Conservation (phyloP, 23 tunicate species). For the Styela clava region DNA sequence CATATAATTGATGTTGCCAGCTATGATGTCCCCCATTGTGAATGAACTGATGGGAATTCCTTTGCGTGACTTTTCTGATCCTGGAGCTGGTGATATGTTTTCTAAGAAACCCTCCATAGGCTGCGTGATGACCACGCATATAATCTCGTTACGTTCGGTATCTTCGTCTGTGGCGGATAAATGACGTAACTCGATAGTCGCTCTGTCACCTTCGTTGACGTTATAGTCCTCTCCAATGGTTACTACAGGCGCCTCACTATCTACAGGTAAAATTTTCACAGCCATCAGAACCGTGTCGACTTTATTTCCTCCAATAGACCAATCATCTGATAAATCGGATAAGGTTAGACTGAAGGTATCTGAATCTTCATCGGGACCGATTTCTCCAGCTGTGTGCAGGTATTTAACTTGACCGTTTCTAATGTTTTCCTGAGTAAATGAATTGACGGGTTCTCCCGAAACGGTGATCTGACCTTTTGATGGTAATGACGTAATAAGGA, state of each 20-base stretch:
- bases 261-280: conserved; percentile 76
- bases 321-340: conserved; percentile 83
- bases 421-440: conserved; percentile 74
- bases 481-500: conserved; percentile 51
- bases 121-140: conserved; percentile 86
- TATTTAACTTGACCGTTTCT: conserved; percentile 61
- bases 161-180: conserved; percentile 78
- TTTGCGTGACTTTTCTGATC: conserved; percentile 86
- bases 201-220: conserved; percentile 80
- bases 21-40: conserved; percentile 72
- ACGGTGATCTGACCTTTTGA: conserved; percentile 60
- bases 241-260: conserved; percentile 88
- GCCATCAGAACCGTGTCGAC: conserved; percentile 61
- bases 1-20: conserved; percentile 81
- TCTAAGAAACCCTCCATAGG: conserved; percentile 92
- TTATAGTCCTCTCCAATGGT: conserved; percentile 44
- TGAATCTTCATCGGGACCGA: conserved; percentile 59
- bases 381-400: conserved; percentile 86
- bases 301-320: conserved; percentile 72
- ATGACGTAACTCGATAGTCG: conserved; percentile 69
- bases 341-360: conserved; percentile 68
- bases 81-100: conserved; percentile 83
- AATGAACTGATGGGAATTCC: conserved; percentile 92
- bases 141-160: conserved; percentile 74
- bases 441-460: conserved; percentile 42